Conservation (phyloP, 2,888 invertebrate genomes). For the Lepidochitona cinerea region DNA sequence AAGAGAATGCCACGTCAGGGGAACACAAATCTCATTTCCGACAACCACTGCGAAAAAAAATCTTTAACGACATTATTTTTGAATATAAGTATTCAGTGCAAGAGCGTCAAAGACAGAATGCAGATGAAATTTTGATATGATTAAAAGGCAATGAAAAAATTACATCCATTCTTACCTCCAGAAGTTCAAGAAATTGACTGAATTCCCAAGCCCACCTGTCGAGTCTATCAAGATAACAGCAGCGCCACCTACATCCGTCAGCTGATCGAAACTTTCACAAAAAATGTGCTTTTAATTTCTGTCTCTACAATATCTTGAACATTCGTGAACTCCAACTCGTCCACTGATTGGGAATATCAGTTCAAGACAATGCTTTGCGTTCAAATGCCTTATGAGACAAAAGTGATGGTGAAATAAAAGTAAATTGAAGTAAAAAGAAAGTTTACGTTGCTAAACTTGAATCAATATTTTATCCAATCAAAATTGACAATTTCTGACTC, state of each 20-base stretch:
- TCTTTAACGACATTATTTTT: background rate
- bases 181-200: too few relatives aligned
- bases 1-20: background rate
- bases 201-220: background rate
- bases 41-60: background rate
- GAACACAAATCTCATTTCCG: conserved; percentile 11
- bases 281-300: too few relatives aligned
- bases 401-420: background rate
- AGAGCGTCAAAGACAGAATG: too few relatives aligned
- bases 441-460: conserved; percentile 14
- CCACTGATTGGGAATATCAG: too few relatives aligned
- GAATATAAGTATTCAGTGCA: too few relatives aligned
- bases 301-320: too few relatives aligned
- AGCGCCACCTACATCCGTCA: conserved; percentile 64
- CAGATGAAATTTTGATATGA: too few relatives aligned
- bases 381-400: too few relatives aligned
- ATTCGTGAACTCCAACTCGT: too few relatives aligned
- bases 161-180: too few relatives aligned
- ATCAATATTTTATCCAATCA: conserved; percentile 47
- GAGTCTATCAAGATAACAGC: background rate
- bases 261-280: conserved; percentile 58
- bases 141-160: too few relatives aligned
- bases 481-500: conserved; percentile 4
- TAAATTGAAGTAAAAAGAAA: background rate
- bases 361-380: too few relatives aligned